A percentile compares a stretch with the other conserved stretches of the same genome.
phyloP scores from a whole-genome alignment of 2,113 vertebrate genomes.

The Mellivora capensis region DNA sequence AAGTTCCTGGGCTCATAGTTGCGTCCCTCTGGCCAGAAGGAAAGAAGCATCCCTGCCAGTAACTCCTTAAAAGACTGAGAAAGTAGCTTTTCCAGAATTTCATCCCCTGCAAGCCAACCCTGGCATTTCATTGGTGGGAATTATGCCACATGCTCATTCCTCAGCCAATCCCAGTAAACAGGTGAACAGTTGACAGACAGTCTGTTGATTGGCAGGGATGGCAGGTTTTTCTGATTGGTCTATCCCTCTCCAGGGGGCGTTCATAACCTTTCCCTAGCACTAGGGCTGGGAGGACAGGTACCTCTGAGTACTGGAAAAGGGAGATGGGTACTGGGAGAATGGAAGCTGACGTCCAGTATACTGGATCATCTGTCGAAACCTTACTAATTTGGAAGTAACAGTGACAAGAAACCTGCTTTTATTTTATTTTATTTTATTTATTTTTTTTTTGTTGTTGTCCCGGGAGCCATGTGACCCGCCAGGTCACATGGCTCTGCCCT shows the following conservation, averaged over 20 bases:
- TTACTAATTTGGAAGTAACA: neutral
- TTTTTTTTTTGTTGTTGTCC: no score
- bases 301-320: neutral
- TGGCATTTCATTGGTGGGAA: neutral
- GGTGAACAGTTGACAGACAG: no score
- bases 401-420: no score
- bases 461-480: neutral
- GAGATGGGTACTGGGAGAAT: neutral
- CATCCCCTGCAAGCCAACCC: neutral
- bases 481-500: conserved; percentile 63
- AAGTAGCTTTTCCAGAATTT: neutral
- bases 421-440: no score
- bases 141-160: neutral
- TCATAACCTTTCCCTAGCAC: neutral
- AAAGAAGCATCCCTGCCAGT: neutral
- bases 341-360: neutral
- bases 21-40: neutral
- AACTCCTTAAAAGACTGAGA: neutral
- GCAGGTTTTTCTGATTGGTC: neutral
- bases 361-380: neutral
- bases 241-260: no score
- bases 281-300: neutral
- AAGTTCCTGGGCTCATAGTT: neutral
- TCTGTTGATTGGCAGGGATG: neutral
- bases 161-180: neutral